phyloP scores from a whole-genome alignment of 1,140 invertebrate genomes.

The Plodia interpunctella region DNA sequence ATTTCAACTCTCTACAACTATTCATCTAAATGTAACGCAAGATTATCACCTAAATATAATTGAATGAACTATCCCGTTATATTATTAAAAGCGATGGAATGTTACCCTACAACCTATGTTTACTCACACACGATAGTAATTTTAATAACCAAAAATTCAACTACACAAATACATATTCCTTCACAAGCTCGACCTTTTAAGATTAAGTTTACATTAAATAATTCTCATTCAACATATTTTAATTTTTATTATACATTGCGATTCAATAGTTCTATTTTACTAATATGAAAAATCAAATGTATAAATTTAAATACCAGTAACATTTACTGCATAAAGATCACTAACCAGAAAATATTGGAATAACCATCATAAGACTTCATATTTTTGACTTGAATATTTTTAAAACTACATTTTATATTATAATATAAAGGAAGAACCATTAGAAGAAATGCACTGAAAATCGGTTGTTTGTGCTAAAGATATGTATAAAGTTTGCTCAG shows the following conservation, averaged over 20 bases:
- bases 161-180: constrained; percentile 14
- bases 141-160: constrained; percentile 24
- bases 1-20: neutral
- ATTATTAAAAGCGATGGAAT: constrained; percentile 35
- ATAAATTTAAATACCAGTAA: neutral
- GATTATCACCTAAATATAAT: constrained; percentile 14
- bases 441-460: constrained; percentile 19
- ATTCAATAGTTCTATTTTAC: neutral
- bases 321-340: constrained; percentile 27
- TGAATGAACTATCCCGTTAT: constrained; percentile 1
- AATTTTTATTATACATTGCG: too few relatives aligned
- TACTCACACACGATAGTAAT: constrained; percentile 34
- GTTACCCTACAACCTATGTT: constrained; percentile 55
- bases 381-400: constrained; percentile 4
- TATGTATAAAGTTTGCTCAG: constrained; percentile 31
- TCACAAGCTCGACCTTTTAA: neutral
- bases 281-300: neutral
- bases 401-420: constrained; percentile 13
- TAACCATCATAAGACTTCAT: constrained; percentile 49
- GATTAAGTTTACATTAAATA: too few relatives aligned
- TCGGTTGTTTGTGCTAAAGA: constrained; percentile 29
- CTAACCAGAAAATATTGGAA: constrained; percentile 55
- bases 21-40: neutral
- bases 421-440: constrained; percentile 30
- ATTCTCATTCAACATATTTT: too few relatives aligned